Evolutionary conservation across 2,113 vertebrate genomes (phyloP).

Genomic region (Tor tambroides): DNA sequence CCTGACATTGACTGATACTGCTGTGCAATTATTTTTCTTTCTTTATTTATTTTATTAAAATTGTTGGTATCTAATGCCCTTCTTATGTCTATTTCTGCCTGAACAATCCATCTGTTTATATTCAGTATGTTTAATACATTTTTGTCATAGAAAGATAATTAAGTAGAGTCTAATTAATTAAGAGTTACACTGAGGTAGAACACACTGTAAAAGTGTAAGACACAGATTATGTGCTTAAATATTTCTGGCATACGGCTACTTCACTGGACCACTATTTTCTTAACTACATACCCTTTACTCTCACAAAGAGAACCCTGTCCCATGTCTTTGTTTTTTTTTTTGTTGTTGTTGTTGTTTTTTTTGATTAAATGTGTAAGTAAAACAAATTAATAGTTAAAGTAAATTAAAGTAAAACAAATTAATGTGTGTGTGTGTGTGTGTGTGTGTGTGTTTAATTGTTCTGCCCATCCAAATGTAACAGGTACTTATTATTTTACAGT

Average conservation of each 20-base stretch:
- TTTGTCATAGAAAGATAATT: background rate
- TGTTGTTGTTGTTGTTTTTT: no score
- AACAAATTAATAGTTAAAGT: no score
- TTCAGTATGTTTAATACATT: background rate
- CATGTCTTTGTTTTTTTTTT: no score
- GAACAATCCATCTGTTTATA: slow-evolving; percentile 55
- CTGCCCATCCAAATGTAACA: background rate
- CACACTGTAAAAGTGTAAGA: background rate
- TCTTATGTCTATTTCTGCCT: slow-evolving; percentile 59
- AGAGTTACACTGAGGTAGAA: background rate
- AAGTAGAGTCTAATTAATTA: background rate
- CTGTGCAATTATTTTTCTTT: background rate
- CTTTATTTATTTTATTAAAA: background rate
- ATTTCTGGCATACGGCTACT: background rate
- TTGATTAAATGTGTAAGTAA: no score
- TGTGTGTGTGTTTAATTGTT: background rate
- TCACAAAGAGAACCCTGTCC: no score
- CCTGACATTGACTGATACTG: background rate
- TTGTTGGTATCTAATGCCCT: background rate
- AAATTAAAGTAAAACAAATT: no score
- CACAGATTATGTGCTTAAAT: background rate
- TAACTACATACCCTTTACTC: background rate
- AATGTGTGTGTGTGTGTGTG: no score
- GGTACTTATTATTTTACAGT: background rate
- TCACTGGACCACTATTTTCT: background rate